Percentiles rank a stretch among this genome's conserved stretches.
These are phyloP conservation scores for Acanthosepion pharaonis DNA, from an alignment of 2,888 invertebrate genomes.

Conservation along the genomic window DNA sequence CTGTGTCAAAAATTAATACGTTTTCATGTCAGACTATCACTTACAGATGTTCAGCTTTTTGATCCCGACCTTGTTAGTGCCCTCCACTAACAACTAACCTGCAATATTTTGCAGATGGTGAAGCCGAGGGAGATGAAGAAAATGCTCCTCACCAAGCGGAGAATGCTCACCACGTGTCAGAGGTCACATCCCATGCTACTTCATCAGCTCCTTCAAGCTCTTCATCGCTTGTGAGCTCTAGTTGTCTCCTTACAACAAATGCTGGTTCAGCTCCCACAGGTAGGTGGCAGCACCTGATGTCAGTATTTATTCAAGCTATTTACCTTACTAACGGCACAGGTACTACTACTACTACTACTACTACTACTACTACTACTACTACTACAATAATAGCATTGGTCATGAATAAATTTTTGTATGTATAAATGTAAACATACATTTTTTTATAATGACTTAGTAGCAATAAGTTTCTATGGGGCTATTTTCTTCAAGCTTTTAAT, in stretches of 20 bases:
- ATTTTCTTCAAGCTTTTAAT: not conserved
- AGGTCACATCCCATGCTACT: slow-evolving; percentile 42
- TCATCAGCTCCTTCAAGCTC: slow-evolving; percentile 38
- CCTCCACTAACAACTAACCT: slow-evolving; percentile 24
- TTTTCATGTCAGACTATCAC: slow-evolving; percentile 44
- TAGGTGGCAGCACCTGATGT: slow-evolving; percentile 46
- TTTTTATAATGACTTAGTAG: not conserved
- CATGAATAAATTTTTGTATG: not conserved
- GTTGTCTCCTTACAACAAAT: slow-evolving; percentile 41
- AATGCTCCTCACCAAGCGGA: slow-evolving; percentile 42
- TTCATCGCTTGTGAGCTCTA: slow-evolving; percentile 44
- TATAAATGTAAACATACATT: slow-evolving; percentile 33
- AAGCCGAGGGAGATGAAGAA: slow-evolving; percentile 41
- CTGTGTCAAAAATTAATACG: slow-evolving; percentile 38
- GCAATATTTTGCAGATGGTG: slow-evolving; percentile 48
- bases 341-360: not conserved
- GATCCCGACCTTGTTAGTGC: not conserved
- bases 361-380: not conserved
- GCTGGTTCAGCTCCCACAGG: slow-evolving; percentile 48
- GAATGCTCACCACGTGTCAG: slow-evolving; percentile 44
- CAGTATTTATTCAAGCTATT: slow-evolving; percentile 8
- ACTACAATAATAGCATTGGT: not conserved
- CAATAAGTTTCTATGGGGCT: not conserved
- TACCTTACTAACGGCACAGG: not conserved
- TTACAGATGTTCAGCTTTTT: slow-evolving; percentile 36